Evolutionary conservation across 1,140 invertebrate species (phyloP), one percentile per base, ranked within the genome.

Genomic region (Drosophila sucinea): DNA sequence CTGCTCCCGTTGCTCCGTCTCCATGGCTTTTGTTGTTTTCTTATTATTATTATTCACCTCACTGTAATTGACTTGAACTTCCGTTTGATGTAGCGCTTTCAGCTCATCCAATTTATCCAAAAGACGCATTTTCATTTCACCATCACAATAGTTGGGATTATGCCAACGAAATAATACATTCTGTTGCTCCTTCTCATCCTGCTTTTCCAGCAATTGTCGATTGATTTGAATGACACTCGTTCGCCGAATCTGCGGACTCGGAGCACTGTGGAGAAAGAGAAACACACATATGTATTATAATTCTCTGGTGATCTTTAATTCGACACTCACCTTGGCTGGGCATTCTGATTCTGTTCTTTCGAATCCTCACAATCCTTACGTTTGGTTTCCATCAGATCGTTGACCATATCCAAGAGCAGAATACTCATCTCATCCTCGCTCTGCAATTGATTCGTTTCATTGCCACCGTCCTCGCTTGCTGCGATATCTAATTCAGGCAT

Each of bases 91-190:
- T 8, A 57, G 25, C 4, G 25, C 7, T 17, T 33, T 40, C 0
- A 67, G 44, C 3, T 62, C 56, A 10, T 62, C 47, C 11, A 60
- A 25, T 25, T 70, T 11, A 2, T 69, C n/a, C 35, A 51, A 4
- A 1, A 64, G 2, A 1, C 41, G 33, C 65, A 79, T 76, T 30
- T 86, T 76, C 4, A 41, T 27, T 2, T 51, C 30, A 1, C n/a
- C 3, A 3, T 58, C 35, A 25, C 30, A 44, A 10, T 2, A 17
- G 10, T 64, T 27, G 1, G 84, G 79, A 51, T 74, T 67, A 41
- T 89, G 83, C 79, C 79, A 87, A 5, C 67, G 70, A 10, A 80
- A 64, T 5, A 70, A 32, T 10, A 62, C 63, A 44, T 72, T 44
- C 6, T 78, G 66, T 1, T 38, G 47, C 23, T 67, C 4, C 29